Base-by-base conservation (phyloP, 2,797 vertebrate species). In the Pampus argenteus region DNA sequence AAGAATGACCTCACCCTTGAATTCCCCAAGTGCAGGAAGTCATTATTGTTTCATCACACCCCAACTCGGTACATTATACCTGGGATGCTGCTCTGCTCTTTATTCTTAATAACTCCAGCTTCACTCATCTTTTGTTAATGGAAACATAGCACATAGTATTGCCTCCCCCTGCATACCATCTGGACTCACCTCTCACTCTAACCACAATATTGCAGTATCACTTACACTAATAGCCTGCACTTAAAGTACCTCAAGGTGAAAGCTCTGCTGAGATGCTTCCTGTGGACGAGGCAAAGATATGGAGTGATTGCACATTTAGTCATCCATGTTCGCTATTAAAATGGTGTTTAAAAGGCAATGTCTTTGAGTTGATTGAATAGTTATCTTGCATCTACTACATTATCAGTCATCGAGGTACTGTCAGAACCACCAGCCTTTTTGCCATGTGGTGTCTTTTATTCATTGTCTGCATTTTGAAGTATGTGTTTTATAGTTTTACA, bases 161-260 rank as follows among this genome's bases (percentile, higher is more conserved):
- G 5, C 72, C 36, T 29, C 38, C 60, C 36, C 31, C 18, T 20
- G 18, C 63, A 10, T 36, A n/a, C 38, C 56, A 42, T 22, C 9
- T 74, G 15, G 5, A 18, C 71, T 36, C 45, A 5, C 48, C 54
- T 57, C 81, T 66, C 51, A 23, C 76, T 83, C 59, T 69, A 38
- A 84, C 89, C 88, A 82, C 86, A 86, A 66, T 61, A 68, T 88
- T 76, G 82, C 74, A 66, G 86, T 79, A 87, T 90, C 88, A 81
- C 85, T 90, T 86, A 60, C 81, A 49, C 84, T 90, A 90, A 91
- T 72, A 82, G 84, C 54, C 11, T 66, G 75, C 81, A 78, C 81
- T 86, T 50, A 81, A 47, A 80, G 67, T 25, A 62, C 62, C 69
- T 79, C 13, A 34, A 81, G 81, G 80, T 87, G 88, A 86, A 85